A percentile compares a stretch with the other conserved stretches of the same genome.
Conservation (phyloP, 2,888 invertebrate species). For the Eustalomyia histrio region DNA sequence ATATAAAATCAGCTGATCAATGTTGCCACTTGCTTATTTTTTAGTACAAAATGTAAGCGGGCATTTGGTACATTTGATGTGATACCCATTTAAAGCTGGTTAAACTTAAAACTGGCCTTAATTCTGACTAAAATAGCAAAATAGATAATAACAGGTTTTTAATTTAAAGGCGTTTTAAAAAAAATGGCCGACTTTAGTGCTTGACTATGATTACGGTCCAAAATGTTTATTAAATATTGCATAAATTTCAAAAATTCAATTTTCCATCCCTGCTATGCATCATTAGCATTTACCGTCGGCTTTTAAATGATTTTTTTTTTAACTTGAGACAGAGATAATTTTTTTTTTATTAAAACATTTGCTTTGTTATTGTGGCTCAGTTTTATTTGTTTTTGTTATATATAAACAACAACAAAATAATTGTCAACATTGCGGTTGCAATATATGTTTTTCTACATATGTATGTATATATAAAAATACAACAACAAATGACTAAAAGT, state of each 20-base stretch:
- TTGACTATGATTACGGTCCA: no score
- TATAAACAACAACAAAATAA: constrained; percentile 23
- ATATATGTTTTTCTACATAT: constrained; percentile 43
- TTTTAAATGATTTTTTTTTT: constrained; percentile 19
- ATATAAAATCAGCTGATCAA: no score
- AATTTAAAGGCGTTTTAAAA: no score
- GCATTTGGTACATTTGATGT: no score
- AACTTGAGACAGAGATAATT: constrained; percentile 16
- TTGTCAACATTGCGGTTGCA: constrained; percentile 56
- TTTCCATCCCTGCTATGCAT: neutral
- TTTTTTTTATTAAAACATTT: constrained; percentile 42
- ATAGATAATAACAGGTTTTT: no score
- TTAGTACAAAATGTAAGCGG: no score
- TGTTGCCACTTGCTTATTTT: no score
- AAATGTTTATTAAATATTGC: no score
- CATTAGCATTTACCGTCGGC: constrained; percentile 50
- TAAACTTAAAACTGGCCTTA: no score
- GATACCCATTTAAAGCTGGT: no score
- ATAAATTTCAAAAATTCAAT: neutral
- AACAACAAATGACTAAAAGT: constrained; percentile 46
- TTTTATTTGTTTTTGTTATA: constrained; percentile 38
- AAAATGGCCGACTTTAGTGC: no score
- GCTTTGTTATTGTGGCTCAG: constrained; percentile 20
- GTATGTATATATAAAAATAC: constrained; percentile 41
- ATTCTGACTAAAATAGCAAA: no score